Percentiles rank a stretch among this genome's conserved stretches.
Evolutionary conservation across 2,888 invertebrate genomes (phyloP).

Genomic region (Cheilosia pagana): DNA sequence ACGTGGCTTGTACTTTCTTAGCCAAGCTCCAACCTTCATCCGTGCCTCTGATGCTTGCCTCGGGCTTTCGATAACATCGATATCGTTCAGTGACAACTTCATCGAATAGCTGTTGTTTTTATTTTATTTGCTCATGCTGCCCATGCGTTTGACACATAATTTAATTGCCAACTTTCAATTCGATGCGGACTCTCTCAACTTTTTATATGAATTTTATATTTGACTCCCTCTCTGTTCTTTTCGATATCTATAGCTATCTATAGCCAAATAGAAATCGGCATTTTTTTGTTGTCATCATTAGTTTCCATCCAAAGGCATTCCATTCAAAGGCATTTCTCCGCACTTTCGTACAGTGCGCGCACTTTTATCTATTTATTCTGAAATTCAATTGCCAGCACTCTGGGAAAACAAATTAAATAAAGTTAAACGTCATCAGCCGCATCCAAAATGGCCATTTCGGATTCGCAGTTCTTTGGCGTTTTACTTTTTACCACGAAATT

Average conservation of each 20-base stretch:
- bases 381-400: neutral
- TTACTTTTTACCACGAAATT: constrained; percentile 25
- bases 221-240: constrained; percentile 30
- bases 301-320: constrained; percentile 5
- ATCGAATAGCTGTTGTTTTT: too few species aligned
- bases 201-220: constrained; percentile 49
- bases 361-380: neutral
- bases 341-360: constrained; percentile 28
- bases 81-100: too few species aligned
- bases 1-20: too few species aligned
- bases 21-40: too few species aligned
- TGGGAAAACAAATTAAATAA: neutral
- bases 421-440: neutral
- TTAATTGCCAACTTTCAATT: constrained; percentile 49
- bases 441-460: constrained; percentile 26
- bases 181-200: neutral
- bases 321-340: constrained; percentile 47
- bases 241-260: neutral
- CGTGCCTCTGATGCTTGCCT: too few species aligned
- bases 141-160: neutral
- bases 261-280: constrained; percentile 43
- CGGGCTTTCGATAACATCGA: too few species aligned
- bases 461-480: constrained; percentile 39
- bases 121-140: too few species aligned
- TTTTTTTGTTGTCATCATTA: constrained; percentile 3